These are phyloP conservation scores for Chloroclystis v-ata DNA, from an alignment of 2,888 invertebrate species.

Conservation along the genomic window DNA sequence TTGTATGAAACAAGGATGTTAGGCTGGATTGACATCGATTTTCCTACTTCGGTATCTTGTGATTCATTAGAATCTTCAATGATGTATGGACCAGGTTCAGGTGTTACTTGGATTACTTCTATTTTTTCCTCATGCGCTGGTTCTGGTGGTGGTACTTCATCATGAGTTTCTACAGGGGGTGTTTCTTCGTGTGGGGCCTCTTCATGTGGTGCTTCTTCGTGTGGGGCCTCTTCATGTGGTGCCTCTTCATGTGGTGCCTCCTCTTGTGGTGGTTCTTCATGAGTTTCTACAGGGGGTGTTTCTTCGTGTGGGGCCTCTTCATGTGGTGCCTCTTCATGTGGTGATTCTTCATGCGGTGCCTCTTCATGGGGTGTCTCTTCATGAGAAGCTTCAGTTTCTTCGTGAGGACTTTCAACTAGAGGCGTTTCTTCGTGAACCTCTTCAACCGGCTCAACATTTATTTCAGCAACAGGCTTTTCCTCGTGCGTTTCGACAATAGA, in stretches of 20 bases:
- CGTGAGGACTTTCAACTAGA: neutral
- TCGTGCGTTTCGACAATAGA: neutral
- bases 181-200: neutral
- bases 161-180: neutral
- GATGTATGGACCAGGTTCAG: slow-evolving; percentile 1
- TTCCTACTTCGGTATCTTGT: neutral
- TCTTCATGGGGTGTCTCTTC: slow-evolving; percentile 1
- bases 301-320: slow-evolving; percentile 6
- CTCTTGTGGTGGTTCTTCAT: too few species aligned
- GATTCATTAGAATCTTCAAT: neutral
- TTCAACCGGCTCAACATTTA: neutral
- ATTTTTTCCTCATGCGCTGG: neutral
- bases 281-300: neutral
- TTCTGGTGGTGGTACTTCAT: neutral
- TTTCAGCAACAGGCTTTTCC: slow-evolving; percentile 10
- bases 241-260: neutral
- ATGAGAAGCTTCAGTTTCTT: neutral
- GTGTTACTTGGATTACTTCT: too few species aligned
- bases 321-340: slow-evolving; percentile 2
- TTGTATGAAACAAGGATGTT: slow-evolving; percentile 40
- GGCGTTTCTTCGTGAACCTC: slow-evolving; percentile 16
- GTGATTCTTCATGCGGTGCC: slow-evolving; percentile 3
- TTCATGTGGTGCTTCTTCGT: slow-evolving; percentile 9
- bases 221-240: slow-evolving; percentile 1
- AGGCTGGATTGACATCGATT: too few species aligned